These are phyloP conservation scores for Boloria euphrosyne DNA, from an alignment of 2,888 invertebrate species.

Conservation along the genomic window DNA sequence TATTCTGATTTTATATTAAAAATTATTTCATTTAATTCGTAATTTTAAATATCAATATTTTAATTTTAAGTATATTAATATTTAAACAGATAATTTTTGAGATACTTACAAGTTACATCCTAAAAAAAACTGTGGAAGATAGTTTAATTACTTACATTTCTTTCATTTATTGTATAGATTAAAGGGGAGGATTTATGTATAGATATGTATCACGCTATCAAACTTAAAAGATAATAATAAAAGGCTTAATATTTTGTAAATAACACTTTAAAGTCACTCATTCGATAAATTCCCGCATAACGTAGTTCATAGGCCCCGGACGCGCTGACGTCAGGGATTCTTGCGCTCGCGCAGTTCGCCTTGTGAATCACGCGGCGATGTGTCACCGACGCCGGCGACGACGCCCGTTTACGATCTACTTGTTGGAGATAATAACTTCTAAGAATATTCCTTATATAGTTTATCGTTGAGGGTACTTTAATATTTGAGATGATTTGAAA, in stretches of 20 bases:
- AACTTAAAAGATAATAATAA: not conserved
- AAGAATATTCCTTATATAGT: constrained; percentile 43
- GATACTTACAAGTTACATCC: too few species aligned
- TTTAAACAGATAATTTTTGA: too few species aligned
- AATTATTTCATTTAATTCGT: not conserved
- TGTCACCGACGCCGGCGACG: constrained; percentile 58
- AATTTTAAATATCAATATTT: not conserved
- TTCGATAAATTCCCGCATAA: constrained; percentile 41
- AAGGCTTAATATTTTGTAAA: not conserved
- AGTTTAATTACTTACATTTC: too few species aligned
- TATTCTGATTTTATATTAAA: not conserved
- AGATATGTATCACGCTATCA: too few species aligned
- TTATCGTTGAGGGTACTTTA: constrained; percentile 14
- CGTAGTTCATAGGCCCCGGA: constrained; percentile 61
- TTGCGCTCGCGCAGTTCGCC: constrained; percentile 62
- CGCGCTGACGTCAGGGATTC: constrained; percentile 74
- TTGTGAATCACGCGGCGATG: constrained; percentile 74
- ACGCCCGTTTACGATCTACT: constrained; percentile 54
- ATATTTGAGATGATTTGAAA: constrained; percentile 1
- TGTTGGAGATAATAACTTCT: constrained; percentile 56
- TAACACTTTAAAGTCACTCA: not conserved
- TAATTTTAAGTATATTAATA: too few species aligned
- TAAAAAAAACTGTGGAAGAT: too few species aligned
- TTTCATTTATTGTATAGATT: too few species aligned
- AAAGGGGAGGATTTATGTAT: too few species aligned